Percentiles rank a stretch among this genome's conserved stretches.
These are phyloP conservation scores for Zoroaster sp. DNA, from an alignment of 53 echinoderm and acorn worm genomes.

Conservation along the genomic window DNA sequence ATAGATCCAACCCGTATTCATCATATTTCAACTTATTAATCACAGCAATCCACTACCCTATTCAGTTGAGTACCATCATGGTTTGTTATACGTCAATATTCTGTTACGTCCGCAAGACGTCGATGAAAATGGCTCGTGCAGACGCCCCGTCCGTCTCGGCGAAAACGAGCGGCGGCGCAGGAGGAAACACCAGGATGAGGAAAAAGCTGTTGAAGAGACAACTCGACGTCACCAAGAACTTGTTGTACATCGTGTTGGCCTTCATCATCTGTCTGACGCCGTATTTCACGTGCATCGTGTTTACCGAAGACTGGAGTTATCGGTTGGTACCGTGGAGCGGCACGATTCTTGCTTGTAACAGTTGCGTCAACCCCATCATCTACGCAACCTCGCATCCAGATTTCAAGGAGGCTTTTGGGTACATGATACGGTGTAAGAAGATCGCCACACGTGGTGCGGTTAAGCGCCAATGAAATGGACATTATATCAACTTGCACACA, in stretches of 20 bases:
- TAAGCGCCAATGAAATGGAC: no score
- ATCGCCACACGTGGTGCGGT: conserved; percentile 43
- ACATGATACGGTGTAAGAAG: conserved; percentile 21
- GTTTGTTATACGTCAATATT: conserved; percentile 12
- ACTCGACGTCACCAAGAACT: conserved; percentile 31
- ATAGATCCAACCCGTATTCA: not conserved
- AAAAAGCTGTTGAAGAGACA: not conserved
- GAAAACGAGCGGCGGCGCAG: not conserved
- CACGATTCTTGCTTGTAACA: conserved; percentile 5
- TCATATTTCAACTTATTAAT: not conserved
- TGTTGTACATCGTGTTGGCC: conserved; percentile 34
- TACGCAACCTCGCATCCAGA: conserved; percentile 55
- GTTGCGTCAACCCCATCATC: conserved; percentile 41
- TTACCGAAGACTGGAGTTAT: conserved; percentile 7
- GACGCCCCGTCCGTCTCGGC: conserved; percentile 36
- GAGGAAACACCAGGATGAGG: not conserved
- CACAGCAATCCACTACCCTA: not conserved
- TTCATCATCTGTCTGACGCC: conserved; percentile 6
- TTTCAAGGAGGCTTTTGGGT: conserved; percentile 29
- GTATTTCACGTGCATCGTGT: not conserved
- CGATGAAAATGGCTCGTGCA: conserved; percentile 5
- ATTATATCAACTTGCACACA: no score
- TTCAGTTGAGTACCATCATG: not conserved
- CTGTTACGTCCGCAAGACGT: conserved; percentile 15
- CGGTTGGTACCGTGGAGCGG: conserved; percentile 19